These are phyloP conservation scores for Drosophila austrosaltans DNA, from an alignment of 2,888 invertebrate species.

Conservation along the genomic window DNA sequence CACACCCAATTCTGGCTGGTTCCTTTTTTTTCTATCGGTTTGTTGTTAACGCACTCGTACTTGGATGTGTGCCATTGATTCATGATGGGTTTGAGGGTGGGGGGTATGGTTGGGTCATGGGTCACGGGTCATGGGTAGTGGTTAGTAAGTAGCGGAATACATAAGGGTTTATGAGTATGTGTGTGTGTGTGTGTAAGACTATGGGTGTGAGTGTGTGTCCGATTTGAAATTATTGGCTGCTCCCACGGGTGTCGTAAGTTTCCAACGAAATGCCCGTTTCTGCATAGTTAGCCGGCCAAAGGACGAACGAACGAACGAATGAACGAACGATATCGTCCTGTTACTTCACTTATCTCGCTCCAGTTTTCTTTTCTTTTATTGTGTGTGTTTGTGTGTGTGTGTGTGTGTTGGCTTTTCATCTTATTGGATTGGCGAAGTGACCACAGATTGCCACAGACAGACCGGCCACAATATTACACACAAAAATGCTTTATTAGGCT, in stretches of 20 bases:
- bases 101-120: conserved; percentile 18
- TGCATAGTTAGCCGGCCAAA: conserved; percentile 64
- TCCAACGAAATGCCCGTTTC: conserved; percentile 59
- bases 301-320: neutral
- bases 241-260: conserved; percentile 81
- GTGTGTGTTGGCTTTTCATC: conserved; percentile 56
- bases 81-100: conserved; percentile 55
- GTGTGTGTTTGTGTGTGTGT: conserved; percentile 20
- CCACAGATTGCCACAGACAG: conserved; percentile 62
- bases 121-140: conserved; percentile 15
- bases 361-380: conserved; percentile 30
- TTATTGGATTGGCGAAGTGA: conserved; percentile 72
- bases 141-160: conserved; percentile 6
- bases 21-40: conserved; percentile 9
- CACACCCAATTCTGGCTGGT: neutral
- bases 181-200: conserved; percentile 16
- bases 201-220: conserved; percentile 52
- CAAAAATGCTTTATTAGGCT: conserved; percentile 57
- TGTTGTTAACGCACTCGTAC: conserved; percentile 34
- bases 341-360: conserved; percentile 20
- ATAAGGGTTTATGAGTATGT: conserved; percentile 30
- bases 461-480: conserved; percentile 36
- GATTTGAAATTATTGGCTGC: conserved; percentile 80
- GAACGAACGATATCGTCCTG: neutral
- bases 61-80: conserved; percentile 73